phyloP scores from a whole-genome alignment of 2,113 vertebrate species.

The Gymnocephalus cernua region DNA sequence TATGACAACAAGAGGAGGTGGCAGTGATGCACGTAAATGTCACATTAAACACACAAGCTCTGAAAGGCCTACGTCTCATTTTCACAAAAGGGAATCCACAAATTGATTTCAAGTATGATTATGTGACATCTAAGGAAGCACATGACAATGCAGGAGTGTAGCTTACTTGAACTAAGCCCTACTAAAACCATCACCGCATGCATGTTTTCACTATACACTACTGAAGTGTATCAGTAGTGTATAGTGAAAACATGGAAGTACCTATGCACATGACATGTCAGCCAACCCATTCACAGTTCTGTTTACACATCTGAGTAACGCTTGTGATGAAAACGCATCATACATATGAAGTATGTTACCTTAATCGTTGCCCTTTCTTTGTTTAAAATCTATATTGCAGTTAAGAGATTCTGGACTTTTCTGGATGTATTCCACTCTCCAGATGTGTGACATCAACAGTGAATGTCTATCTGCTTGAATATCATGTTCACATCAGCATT shows the following conservation, averaged over 20 bases:
- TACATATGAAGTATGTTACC: not conserved
- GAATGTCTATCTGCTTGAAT: not conserved
- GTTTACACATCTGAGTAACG: not conserved
- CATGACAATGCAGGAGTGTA: not conserved
- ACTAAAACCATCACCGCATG: not conserved
- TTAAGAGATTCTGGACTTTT: not conserved
- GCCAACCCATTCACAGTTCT: not conserved
- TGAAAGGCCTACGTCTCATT: not conserved
- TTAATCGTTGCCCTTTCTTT: not conserved
- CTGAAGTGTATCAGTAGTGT: conserved; percentile 5
- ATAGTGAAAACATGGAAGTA: conserved; percentile 14
- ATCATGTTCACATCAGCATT: not conserved
- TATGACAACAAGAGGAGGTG: not conserved
- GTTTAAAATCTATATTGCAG: not conserved
- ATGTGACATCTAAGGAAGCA: not conserved
- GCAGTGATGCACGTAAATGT: not conserved
- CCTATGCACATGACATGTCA: not conserved
- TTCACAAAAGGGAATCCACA: not conserved
- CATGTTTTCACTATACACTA: conserved; percentile 30
- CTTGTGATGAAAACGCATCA: not conserved
- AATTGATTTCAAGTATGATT: not conserved
- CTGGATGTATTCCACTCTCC: not conserved
- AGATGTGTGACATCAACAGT: not conserved
- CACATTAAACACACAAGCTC: not conserved
- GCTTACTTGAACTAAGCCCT: not conserved